phyloP scores from a whole-genome alignment of 2,113 vertebrate genomes.

The Lipotes vexillifer region DNA sequence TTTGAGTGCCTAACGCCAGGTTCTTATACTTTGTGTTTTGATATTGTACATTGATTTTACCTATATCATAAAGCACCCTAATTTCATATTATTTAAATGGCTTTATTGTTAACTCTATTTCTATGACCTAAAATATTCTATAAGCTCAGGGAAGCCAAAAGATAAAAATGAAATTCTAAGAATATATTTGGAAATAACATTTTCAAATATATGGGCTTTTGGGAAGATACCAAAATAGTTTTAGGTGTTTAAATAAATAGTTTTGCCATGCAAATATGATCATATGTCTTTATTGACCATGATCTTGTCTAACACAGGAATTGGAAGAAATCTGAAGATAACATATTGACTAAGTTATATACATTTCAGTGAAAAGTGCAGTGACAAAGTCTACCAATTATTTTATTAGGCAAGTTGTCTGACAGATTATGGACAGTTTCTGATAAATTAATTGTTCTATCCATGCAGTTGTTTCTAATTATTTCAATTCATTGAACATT shows the following conservation, averaged over 20 bases:
- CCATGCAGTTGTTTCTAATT: background rate
- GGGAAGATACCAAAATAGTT: background rate
- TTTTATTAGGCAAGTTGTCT: background rate
- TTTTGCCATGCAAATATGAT: background rate
- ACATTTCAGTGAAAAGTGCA: background rate
- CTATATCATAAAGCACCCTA: background rate
- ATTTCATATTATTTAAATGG: background rate
- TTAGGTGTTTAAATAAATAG: background rate
- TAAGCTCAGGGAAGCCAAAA: background rate
- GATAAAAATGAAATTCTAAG: background rate
- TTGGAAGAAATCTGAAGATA: background rate
- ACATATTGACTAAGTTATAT: background rate
- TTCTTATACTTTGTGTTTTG: background rate
- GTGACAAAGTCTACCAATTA: background rate
- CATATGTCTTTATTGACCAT: background rate
- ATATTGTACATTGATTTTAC: background rate
- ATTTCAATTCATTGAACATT: background rate
- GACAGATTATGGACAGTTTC: background rate
- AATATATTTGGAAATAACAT: background rate
- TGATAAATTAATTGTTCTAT: background rate
- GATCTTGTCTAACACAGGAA: background rate
- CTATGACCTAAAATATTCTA: background rate
- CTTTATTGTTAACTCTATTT: background rate
- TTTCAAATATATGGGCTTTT: background rate
- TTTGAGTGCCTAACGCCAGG: background rate